These are phyloP conservation scores for Balearica regulorum DNA, from an alignment of 2,797 vertebrate species.

Conservation along the genomic window DNA sequence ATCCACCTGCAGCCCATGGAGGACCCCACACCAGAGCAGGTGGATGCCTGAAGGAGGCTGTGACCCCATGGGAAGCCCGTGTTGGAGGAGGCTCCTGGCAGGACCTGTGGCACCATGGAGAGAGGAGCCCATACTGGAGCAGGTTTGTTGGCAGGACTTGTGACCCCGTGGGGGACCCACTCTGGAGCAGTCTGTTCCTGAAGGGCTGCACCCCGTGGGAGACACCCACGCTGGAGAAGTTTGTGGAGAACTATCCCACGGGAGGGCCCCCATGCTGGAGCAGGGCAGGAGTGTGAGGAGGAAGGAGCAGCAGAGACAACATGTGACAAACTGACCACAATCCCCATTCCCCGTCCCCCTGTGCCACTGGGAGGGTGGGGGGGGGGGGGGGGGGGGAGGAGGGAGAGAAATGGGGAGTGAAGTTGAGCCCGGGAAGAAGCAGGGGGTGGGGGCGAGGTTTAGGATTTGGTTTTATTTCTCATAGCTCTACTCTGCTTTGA, in stretches of 20 bases:
- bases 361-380: too few species aligned
- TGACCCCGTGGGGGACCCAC: background rate
- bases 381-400: background rate
- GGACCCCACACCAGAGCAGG: fast-evolving
- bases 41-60: background rate
- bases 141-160: background rate
- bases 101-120: background rate
- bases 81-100: background rate
- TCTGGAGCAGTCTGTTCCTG: background rate
- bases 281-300: background rate
- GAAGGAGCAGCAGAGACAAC: background rate
- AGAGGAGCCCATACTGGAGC: background rate
- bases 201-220: background rate
- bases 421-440: fast-evolving
- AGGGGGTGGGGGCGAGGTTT: background rate
- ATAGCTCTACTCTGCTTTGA: background rate
- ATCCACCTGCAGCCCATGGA: background rate
- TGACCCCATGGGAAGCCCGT: background rate
- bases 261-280: background rate
- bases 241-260: background rate
- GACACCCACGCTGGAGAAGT: fast-evolving
- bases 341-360: background rate
- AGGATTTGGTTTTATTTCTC: background rate
- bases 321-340: background rate
- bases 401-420: background rate